Conservation (phyloP, 2,113 vertebrate species). For the Hiodon alosoides region DNA sequence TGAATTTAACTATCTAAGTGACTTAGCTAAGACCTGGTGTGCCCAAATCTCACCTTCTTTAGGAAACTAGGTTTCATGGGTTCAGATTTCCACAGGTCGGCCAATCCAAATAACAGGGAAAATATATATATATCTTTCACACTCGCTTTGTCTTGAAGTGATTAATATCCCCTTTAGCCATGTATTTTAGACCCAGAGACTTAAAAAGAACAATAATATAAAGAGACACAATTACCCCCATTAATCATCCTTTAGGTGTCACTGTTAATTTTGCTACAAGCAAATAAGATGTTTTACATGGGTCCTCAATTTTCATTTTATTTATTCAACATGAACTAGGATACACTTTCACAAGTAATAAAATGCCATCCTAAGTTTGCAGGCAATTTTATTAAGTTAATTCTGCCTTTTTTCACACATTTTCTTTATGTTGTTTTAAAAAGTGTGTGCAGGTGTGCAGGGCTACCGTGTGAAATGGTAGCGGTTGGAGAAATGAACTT, state of each 20-base stretch:
- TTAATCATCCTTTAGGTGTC: slow-evolving; percentile 23
- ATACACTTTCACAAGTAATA: slow-evolving; percentile 17
- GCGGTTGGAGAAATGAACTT: too few species aligned
- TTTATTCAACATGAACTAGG: slow-evolving; percentile 1
- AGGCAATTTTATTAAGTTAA: slow-evolving; percentile 11
- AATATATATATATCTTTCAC: slow-evolving; percentile 8
- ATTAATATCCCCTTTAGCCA: slow-evolving; percentile 22
- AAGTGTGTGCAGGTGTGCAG: background rate
- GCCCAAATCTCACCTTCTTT: slow-evolving; percentile 9
- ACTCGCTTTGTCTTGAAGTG: slow-evolving; percentile 12
- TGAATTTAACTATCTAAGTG: slow-evolving; percentile 25
- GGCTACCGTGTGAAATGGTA: background rate
- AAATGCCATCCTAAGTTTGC: background rate
- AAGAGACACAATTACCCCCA: slow-evolving; percentile 22
- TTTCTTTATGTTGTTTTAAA: background rate
- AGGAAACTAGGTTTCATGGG: background rate
- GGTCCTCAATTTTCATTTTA: slow-evolving; percentile 14
- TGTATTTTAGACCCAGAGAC: slow-evolving; percentile 21
- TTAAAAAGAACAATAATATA: slow-evolving; percentile 24
- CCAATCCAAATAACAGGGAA: slow-evolving; percentile 16
- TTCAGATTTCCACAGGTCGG: background rate
- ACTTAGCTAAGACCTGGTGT: slow-evolving; percentile 46
- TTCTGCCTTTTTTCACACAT: background rate
- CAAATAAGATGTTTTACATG: slow-evolving; percentile 19
- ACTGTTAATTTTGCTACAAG: slow-evolving; percentile 21